Evolutionary conservation across 2,113 vertebrate genomes (phyloP), one percentile per base, ranked within the genome.

Genomic region (Microtus montanus): DNA sequence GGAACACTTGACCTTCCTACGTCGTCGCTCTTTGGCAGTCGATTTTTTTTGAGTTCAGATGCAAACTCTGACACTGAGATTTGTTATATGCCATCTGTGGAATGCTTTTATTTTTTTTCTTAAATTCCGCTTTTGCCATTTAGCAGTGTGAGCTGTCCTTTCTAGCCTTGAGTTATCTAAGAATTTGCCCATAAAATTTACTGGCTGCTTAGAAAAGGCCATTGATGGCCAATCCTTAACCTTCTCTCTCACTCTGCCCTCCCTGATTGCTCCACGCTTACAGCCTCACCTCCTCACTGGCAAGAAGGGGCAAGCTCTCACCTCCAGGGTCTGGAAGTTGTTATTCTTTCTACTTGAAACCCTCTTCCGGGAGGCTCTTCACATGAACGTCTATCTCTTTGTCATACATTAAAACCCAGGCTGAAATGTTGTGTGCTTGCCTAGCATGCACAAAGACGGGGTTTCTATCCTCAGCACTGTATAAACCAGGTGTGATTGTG

Each of bases 101-200:
- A 89, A 79, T 74, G 35, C 58, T 63, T 75, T 68, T 68, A 14
- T 68, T 70, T n/a, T 70, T 70, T 49, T 71, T n/a, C 5, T 17
- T 12, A 44, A 87, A 90, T 90, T 93, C 89, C 28, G 38, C 70
- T 86, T 82, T 85, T 91, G 73, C 52, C 68, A 28, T 73, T 95
- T 78, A 85, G 54, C 28, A 63, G 41, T 80, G 22, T 58, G 68
- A 79, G 4, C 74, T 75, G 74, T 77, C 49, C 74, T 95, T 91
- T 19, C 13, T 83, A 84, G 79, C 63, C 70, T 93, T 75, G 70
- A 89, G 63, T 94, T 89, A 79, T 92, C 61, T 84, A 89, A 38
- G 78, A 47, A 94, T 79, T 95, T 94, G 79, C 91, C 87, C 64
- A 90, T 92, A 94, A 95, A 97, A 95, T 90, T 38, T 94, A 87